phyloP scores from a whole-genome alignment of 2,797 vertebrate genomes.

The Okamejei kenojei region DNA sequence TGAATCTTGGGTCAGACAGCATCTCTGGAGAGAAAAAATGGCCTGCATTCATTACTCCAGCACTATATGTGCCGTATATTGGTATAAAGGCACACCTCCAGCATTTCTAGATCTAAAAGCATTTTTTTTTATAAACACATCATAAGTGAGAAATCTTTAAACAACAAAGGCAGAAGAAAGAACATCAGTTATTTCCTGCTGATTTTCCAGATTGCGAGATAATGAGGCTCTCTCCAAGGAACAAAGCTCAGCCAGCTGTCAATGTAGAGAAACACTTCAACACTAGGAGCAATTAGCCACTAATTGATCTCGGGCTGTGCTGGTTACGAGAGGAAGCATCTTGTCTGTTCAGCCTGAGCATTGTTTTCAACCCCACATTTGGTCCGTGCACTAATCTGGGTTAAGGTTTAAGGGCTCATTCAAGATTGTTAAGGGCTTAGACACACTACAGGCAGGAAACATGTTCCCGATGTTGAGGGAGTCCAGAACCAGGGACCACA shows the following conservation, averaged over 20 bases:
- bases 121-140: neutral
- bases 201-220: neutral
- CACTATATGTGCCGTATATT: too few relatives aligned
- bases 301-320: neutral
- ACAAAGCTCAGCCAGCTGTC: neutral
- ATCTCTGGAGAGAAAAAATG: too few relatives aligned
- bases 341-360: neutral
- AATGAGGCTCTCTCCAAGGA: neutral
- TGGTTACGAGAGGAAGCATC: slow-evolving; percentile 9
- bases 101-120: neutral
- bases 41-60: too few relatives aligned
- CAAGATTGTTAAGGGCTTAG: too few relatives aligned
- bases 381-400: neutral
- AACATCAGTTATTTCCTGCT: neutral
- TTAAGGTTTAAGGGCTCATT: too few relatives aligned
- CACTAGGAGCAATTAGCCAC: neutral
- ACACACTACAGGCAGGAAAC: too few relatives aligned
- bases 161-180: neutral
- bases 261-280: neutral
- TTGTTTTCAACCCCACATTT: neutral
- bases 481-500: too few relatives aligned
- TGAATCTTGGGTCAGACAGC: too few relatives aligned
- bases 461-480: too few relatives aligned
- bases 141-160: neutral
- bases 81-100: neutral